These are phyloP conservation scores for Psilopogon haemacephalus DNA, from an alignment of 2,113 vertebrate genomes.

Conservation along the genomic window DNA sequence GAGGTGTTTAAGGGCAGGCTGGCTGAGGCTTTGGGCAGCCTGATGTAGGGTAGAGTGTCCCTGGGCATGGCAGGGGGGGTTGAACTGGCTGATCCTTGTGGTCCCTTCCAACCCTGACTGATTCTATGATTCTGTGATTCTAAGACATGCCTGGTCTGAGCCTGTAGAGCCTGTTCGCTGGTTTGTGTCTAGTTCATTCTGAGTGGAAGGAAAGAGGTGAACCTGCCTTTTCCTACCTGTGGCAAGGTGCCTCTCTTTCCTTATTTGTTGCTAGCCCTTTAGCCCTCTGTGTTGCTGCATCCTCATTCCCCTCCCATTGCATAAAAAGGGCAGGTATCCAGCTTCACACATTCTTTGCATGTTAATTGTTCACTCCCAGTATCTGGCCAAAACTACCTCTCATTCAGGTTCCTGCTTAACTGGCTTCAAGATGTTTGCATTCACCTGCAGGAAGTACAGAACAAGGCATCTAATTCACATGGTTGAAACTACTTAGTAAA, in stretches of 20 bases:
- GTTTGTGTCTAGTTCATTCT: no score
- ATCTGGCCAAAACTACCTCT: background rate
- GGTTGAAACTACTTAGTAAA: background rate
- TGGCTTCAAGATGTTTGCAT: background rate
- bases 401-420: background rate
- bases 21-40: no score
- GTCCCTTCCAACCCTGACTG: no score
- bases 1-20: no score
- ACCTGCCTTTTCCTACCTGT: background rate
- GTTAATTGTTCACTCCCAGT: background rate
- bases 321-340: background rate
- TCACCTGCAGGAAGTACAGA: background rate
- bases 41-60: no score
- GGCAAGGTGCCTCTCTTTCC: background rate
- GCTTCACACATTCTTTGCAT: background rate
- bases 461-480: background rate
- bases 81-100: no score
- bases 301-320: background rate
- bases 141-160: background rate
- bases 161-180: background rate
- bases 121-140: no score
- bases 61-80: no score
- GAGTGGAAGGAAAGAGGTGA: background rate
- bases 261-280: background rate
- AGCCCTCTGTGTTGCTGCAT: background rate